These are phyloP conservation scores for Dynastes hyllus DNA, from an alignment of 2,888 invertebrate species.

Conservation along the genomic window DNA sequence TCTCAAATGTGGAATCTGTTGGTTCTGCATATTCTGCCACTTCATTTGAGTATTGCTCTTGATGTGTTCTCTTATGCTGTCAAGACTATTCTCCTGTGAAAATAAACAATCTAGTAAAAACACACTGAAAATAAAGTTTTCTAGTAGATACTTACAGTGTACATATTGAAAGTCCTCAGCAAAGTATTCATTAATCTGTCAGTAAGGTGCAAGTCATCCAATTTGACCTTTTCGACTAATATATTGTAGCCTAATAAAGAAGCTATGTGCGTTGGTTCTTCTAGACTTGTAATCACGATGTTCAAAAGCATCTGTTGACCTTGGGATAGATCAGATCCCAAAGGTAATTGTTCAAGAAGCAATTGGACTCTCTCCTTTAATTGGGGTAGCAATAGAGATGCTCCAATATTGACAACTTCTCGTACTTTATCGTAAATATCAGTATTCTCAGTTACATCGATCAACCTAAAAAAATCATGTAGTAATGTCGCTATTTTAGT, in stretches of 20 bases:
- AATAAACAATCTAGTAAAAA: slow-evolving; percentile 12
- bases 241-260: slow-evolving; percentile 73
- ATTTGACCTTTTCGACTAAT: slow-evolving; percentile 60
- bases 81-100: slow-evolving; percentile 65
- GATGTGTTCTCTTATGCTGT: slow-evolving; percentile 63
- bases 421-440: slow-evolving; percentile 74
- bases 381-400: slow-evolving; percentile 75
- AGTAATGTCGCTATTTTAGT: background rate
- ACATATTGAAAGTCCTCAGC: slow-evolving; percentile 72
- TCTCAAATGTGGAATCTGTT: slow-evolving; percentile 70
- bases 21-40: slow-evolving; percentile 63
- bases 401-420: slow-evolving; percentile 76
- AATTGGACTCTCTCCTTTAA: slow-evolving; percentile 76
- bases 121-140: background rate
- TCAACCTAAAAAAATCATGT: slow-evolving; percentile 61
- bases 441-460: slow-evolving; percentile 71
- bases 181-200: slow-evolving; percentile 75
- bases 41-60: slow-evolving; percentile 59
- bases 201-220: slow-evolving; percentile 67
- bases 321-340: slow-evolving; percentile 72
- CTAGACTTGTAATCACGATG: slow-evolving; percentile 76
- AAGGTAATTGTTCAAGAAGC: slow-evolving; percentile 74
- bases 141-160: slow-evolving; percentile 70
- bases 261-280: slow-evolving; percentile 76
- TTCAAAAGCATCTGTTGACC: slow-evolving; percentile 77